Evolutionary conservation across 2,888 invertebrate genomes (phyloP).

Genomic region (Thecophora atra): DNA sequence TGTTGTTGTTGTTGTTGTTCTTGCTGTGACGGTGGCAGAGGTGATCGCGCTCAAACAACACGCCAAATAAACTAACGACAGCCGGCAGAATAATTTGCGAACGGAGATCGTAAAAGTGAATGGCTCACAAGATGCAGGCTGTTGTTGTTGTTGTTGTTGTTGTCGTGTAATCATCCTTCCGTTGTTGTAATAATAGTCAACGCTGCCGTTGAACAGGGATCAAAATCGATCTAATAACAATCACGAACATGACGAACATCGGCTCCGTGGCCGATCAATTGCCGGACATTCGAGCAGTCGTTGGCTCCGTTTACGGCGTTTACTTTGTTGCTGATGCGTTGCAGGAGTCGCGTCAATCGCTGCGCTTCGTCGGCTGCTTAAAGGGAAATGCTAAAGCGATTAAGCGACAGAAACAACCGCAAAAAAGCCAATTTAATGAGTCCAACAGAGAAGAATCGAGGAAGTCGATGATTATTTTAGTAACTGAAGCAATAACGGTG

Average conservation of each 20-base stretch:
- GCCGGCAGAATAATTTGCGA: conserved; percentile 12
- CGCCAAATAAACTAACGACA: conserved; percentile 1
- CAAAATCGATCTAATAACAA: not conserved
- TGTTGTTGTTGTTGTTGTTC: not conserved
- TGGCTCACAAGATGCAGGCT: conserved; percentile 35
- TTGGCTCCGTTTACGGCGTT: not conserved
- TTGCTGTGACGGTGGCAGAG: not conserved
- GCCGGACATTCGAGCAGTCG: not conserved
- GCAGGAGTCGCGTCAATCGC: no score
- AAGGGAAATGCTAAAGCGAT: no score
- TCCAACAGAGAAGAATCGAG: no score
- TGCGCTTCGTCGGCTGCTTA: no score
- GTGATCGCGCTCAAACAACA: not conserved
- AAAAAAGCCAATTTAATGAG: no score
- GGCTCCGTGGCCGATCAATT: not conserved
- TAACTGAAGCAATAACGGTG: not conserved
- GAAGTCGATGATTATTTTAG: not conserved
- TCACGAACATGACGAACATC: not conserved
- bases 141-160: conserved; percentile 8
- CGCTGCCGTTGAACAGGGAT: conserved; percentile 5
- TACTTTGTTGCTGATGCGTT: no score
- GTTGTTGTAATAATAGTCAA: no score
- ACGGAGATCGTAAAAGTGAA: conserved; percentile 40
- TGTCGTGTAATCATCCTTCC: no score
- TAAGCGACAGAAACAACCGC: no score